Evolutionary conservation across 2,888 invertebrate genomes (phyloP), one percentile per base, ranked within the genome.

Genomic region (Invenusta paracnida): DNA sequence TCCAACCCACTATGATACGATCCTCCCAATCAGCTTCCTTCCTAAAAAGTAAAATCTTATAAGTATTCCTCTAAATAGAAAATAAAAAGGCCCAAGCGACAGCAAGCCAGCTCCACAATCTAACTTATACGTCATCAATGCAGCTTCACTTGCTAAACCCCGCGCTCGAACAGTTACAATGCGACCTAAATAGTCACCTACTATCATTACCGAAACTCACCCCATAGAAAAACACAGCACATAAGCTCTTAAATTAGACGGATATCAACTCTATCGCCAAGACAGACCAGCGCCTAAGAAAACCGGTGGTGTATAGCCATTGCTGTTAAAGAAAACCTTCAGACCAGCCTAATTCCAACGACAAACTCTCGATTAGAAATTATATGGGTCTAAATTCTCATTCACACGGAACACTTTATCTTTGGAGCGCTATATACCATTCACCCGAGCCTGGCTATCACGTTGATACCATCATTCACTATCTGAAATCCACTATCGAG

Each of bases 331-430:
- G 48, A 48, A 11, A 48, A 48, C 48, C 48, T 48, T 48, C 48
- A 23, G 73, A 73, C 73, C 73, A 73, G 73, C 73, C 73, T 73
- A 73, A 73, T 73, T 73, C 73, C 73, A 73, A 73, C 73, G 27
- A 73, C 73, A n/a, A 73, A 25, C 73, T 73, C 25, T 73, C 73
- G 23, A 73, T 73, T 73, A 73, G 5, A 23, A 73, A 23, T n/a
- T 73, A 73, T 73, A 13, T 73, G 73, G 27, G 73, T 73, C 73
- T 23, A 73, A 73, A 73, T 73, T 73, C 73, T 73, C 73, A 13
- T 73, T 73, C 23, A 73, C 73, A 23, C 73, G 73, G 25, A 73
- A 73, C 73, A 73, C 73, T 73, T 73, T 73, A 73, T 73, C 27
- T 25, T 73, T 73, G 73, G 73, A 73, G 73, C 73, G 27, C 73